Evolutionary conservation across 2,113 vertebrate genomes (phyloP), one percentile per base, ranked within the genome.

Genomic region (Pterocles burchelli): DNA sequence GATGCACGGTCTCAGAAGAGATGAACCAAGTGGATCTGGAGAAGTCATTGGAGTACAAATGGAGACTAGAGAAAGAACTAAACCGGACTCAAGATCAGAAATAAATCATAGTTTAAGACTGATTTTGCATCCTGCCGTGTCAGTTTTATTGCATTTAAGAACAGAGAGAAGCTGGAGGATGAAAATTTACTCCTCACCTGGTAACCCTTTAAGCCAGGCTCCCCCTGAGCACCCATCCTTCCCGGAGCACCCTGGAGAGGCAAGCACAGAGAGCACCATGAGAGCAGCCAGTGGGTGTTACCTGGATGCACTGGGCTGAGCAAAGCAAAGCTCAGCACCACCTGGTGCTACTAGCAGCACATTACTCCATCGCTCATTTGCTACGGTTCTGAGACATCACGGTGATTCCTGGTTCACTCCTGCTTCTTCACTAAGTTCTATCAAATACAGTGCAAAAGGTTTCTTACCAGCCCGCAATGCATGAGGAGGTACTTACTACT

Each of bases 181-280:
- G 48, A 52, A 93, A 85, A 74, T 5, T 31, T 58, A 72, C 1
- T 3, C 34, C 95, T 98, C 97, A 99, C 99, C 97, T 99, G 97
- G 92, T 99, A 99, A 58, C 99, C 99, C 80, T 98, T 97, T 79
- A 99, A 93, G 78, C 99, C 99, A 13, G 98, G 97, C 68, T 99
- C 99, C n/a, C 99, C 99, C 90, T 99, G 99, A 86, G 98, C 96
- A 83, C 99, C 99, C 99, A 99, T 99, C 63, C 98, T 98, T 71
- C 99, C 99, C 1, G 99, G 99, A 96, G 98, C 98, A 66, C 99
- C 99, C 99, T 99, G 33, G 12, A 88, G 83, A 84, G 62, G 46
- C 76, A 90, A 92, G 52, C 70, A 93, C 67, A 96, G 71, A 68
- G 43, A 85, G 22, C 36, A 78, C 52, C 36, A 51, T 94, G 57